phyloP scores from a whole-genome alignment of 2,113 vertebrate genomes.

The Peromyscus leucopus region DNA sequence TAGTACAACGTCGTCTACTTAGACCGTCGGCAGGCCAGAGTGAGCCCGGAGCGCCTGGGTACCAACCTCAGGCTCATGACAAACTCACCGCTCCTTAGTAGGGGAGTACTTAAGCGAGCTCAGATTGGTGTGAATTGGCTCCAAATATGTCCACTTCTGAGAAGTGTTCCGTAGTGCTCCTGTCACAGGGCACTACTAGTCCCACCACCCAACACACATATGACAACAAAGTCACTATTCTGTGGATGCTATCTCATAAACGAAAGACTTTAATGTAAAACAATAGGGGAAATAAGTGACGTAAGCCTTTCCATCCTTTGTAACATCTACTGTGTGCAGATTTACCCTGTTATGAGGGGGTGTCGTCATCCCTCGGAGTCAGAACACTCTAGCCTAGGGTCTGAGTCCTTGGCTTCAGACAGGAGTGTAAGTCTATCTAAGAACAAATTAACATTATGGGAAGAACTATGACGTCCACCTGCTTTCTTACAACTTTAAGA shows the following conservation, averaged over 20 bases:
- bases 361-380: no score
- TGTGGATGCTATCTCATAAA: not conserved
- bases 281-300: not conserved
- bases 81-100: not conserved
- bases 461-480: not conserved
- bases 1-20: not conserved
- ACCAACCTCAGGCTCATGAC: not conserved
- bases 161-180: not conserved
- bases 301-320: not conserved
- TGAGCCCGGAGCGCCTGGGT: not conserved
- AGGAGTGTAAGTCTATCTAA: not conserved
- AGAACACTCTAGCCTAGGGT: not conserved
- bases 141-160: not conserved
- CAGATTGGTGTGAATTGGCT: not conserved
- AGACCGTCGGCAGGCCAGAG: not conserved
- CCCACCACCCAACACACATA: not conserved
- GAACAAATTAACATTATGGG: not conserved
- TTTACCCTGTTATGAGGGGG: rapidly evolving
- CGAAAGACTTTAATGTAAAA: not conserved
- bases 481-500: constrained; percentile 16
- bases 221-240: not conserved
- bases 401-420: not conserved
- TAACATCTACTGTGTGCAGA: not conserved
- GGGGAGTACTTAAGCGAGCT: not conserved
- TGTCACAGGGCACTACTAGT: not conserved